Evolutionary conservation across 2,888 invertebrate genomes (phyloP).

Genomic region (Agrotis segetum): DNA sequence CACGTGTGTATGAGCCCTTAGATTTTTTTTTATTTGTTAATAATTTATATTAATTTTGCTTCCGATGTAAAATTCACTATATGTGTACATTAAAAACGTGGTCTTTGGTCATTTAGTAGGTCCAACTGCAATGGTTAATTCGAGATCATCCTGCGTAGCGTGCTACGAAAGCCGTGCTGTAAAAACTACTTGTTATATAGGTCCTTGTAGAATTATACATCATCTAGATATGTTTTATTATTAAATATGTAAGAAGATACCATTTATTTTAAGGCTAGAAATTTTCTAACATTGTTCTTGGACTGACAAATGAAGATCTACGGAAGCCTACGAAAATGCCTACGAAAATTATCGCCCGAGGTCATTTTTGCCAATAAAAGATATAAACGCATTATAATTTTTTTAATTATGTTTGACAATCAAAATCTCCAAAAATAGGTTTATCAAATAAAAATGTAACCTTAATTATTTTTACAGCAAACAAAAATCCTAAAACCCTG

Average conservation of each 20-base stretch:
- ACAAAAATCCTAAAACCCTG: background rate
- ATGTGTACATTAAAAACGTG: background rate
- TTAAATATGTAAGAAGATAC: background rate
- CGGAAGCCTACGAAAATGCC: conserved; percentile 10
- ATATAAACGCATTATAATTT: conserved; percentile 15
- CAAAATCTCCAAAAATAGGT: background rate
- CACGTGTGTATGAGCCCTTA: too few species aligned
- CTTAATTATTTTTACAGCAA: background rate
- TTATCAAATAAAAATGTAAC: background rate
- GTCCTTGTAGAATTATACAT: background rate
- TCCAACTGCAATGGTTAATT: background rate
- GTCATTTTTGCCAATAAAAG: background rate
- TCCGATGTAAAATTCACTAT: background rate
- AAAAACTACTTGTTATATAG: too few species aligned
- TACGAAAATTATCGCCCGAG: background rate
- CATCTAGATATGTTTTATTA: too few species aligned
- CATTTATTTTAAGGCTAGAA: background rate
- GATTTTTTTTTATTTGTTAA: too few species aligned
- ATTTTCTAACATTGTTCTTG: background rate
- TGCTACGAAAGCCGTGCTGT: background rate
- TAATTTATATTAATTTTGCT: background rate
- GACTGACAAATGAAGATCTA: background rate
- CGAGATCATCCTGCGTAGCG: background rate
- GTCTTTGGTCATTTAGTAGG: background rate
- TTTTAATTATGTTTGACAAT: too few species aligned